Evolutionary conservation across 2,888 invertebrate species (phyloP), one percentile per base, ranked within the genome.

Genomic region (Coleophora flavipennella): DNA sequence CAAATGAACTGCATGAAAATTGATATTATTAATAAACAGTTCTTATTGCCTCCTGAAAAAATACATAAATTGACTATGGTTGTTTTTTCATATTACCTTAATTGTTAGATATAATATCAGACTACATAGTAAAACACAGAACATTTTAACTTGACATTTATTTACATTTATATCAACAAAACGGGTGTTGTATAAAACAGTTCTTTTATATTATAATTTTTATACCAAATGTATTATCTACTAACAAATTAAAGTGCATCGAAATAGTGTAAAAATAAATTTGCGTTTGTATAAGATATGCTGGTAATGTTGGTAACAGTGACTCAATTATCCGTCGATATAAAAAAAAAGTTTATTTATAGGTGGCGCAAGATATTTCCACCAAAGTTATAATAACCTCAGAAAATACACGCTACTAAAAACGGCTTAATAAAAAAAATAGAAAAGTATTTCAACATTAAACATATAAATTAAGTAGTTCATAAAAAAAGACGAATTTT

Each of bases 81-180:
- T n/a, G n/a, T n/a, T n/a, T n/a, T n/a, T n/a, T n/a, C n/a, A n/a
- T n/a, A n/a, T n/a, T n/a, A n/a, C n/a, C n/a, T n/a, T n/a, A n/a
- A n/a, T n/a, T 6, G 20, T 20, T 20, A 20, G 6, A 20, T 20
- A 20, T 35, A 33, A 31, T 13, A 10, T 33, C n/a, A 25, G 36
- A 32, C 41, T 51, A n/a, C 65, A 55, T 48, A 20, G 6, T 20
- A 52, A 57, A 46, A 51, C 56, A 57, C 44, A 49, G 47, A 47
- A 51, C 51, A 59, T 67, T 79, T 70, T 67, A 79, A 85, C 85
- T 85, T 84, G 84, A 85, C 85, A 85, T 85, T 83, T 85, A 85
- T 85, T 85, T 85, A 85, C 85, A 85, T 85, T 77, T 73, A 85
- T 83, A 79, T 84, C 81, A 85, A 85, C 85, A 85, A 85, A 85